These are phyloP conservation scores for Chiloscyllium punctatum DNA, from an alignment of 2,797 vertebrate species.

Conservation along the genomic window DNA sequence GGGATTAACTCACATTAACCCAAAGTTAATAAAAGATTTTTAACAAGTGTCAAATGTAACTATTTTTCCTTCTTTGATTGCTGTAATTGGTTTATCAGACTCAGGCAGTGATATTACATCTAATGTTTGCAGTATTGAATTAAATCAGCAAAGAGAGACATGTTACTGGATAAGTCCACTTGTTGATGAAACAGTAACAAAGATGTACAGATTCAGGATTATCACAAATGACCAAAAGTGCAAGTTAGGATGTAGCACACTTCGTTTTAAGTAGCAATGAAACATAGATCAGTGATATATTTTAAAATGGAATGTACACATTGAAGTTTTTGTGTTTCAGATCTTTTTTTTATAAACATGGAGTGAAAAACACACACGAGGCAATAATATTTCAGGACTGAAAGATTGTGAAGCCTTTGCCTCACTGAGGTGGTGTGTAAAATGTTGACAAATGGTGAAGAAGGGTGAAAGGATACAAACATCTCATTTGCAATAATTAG, in stretches of 20 bases:
- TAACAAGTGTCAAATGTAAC: not conserved
- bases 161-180: not conserved
- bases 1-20: not conserved
- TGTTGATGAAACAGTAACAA: not conserved
- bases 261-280: not conserved
- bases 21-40: not conserved
- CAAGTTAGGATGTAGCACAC: not conserved
- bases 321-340: not conserved
- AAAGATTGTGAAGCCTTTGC: no score
- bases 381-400: no score
- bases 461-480: not conserved
- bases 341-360: not conserved
- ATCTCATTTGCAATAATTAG: not conserved
- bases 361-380: no score
- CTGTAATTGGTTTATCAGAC: not conserved
- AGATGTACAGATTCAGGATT: not conserved
- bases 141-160: not conserved
- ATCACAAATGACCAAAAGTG: not conserved
- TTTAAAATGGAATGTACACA: not conserved
- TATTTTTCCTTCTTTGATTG: not conserved
- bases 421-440: no score
- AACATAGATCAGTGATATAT: not conserved
- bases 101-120: not conserved
- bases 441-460: not conserved
- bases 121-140: not conserved